Conservation (phyloP, 2,113 vertebrate species). For the Muntiacus reevesi region DNA sequence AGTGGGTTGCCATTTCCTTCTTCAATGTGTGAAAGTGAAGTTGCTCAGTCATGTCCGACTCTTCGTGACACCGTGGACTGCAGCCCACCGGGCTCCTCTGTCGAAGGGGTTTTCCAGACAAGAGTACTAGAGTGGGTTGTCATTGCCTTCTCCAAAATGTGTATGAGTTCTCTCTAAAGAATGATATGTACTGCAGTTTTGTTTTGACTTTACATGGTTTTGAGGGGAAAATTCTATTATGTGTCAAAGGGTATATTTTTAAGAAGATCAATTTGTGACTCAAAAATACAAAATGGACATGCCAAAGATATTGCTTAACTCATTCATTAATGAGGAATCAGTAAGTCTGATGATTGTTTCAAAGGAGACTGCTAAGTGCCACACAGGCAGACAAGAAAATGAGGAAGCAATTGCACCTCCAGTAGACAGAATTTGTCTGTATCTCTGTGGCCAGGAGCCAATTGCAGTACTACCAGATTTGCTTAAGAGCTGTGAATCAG, state of each 20-base stretch:
- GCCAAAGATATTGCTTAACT: background rate
- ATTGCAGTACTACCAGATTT: background rate
- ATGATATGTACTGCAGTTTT: background rate
- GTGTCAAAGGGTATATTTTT: background rate
- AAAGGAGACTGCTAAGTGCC: background rate
- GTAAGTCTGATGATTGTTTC: background rate
- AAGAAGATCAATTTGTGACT: background rate
- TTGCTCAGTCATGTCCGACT: too few relatives aligned
- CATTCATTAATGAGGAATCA: background rate
- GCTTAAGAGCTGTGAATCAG: background rate
- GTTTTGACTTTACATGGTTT: background rate
- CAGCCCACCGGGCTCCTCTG: too few relatives aligned
- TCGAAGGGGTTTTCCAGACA: too few relatives aligned
- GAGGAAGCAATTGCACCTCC: background rate
- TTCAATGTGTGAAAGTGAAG: too few relatives aligned
- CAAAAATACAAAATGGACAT: background rate
- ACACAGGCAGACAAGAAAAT: background rate
- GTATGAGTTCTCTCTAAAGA: background rate
- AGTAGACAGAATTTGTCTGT: background rate
- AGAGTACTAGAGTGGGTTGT: too few relatives aligned
- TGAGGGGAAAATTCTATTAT: background rate
- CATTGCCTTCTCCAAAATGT: background rate
- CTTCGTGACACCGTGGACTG: too few relatives aligned
- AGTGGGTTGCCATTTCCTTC: too few relatives aligned
- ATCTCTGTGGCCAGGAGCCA: background rate